phyloP scores from a whole-genome alignment of 2,888 invertebrate species.

The Atherix ibis region DNA sequence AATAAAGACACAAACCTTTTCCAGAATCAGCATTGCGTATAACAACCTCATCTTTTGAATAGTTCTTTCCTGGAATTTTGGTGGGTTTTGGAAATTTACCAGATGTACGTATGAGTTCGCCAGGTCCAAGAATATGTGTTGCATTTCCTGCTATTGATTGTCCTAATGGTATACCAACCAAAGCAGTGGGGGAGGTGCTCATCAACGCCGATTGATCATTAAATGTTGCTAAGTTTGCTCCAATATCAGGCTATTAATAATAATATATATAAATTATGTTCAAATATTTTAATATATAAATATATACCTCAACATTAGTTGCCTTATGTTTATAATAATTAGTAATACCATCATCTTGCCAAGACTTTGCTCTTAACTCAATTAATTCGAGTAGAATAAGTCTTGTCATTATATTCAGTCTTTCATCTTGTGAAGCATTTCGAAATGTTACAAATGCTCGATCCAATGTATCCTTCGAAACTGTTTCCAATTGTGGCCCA shows the following conservation, averaged over 20 bases:
- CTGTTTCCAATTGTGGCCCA: slow-evolving; percentile 63
- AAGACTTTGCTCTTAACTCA: slow-evolving; percentile 80
- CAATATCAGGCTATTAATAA: slow-evolving; percentile 15
- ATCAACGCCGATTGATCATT: slow-evolving; percentile 31
- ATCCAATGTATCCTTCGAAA: slow-evolving; percentile 74
- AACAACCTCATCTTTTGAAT: slow-evolving; percentile 88
- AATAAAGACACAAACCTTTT: too few relatives aligned
- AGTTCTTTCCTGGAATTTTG: slow-evolving; percentile 81
- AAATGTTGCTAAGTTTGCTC: slow-evolving; percentile 12
- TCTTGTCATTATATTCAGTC: slow-evolving; percentile 70
- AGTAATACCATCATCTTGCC: slow-evolving; percentile 75
- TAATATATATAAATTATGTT: too few relatives aligned
- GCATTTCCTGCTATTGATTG: slow-evolving; percentile 36
- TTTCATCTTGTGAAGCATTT: slow-evolving; percentile 76
- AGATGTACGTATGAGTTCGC: slow-evolving; percentile 73
- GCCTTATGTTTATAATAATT: slow-evolving; percentile 64
- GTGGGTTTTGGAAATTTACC: slow-evolving; percentile 81
- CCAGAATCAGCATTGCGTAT: slow-evolving; percentile 92
- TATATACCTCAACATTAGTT: slow-evolving; percentile 40
- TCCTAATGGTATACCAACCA: slow-evolving; percentile 37
- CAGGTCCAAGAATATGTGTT: slow-evolving; percentile 53
- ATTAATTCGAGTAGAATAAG: slow-evolving; percentile 81
- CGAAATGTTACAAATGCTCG: slow-evolving; percentile 72
- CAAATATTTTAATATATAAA: too few relatives aligned
- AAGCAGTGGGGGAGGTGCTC: slow-evolving; percentile 39